Percentiles rank a stretch among this genome's conserved stretches.
Evolutionary conservation across 1,140 invertebrate genomes (phyloP).

Genomic region (Samia ricini): DNA sequence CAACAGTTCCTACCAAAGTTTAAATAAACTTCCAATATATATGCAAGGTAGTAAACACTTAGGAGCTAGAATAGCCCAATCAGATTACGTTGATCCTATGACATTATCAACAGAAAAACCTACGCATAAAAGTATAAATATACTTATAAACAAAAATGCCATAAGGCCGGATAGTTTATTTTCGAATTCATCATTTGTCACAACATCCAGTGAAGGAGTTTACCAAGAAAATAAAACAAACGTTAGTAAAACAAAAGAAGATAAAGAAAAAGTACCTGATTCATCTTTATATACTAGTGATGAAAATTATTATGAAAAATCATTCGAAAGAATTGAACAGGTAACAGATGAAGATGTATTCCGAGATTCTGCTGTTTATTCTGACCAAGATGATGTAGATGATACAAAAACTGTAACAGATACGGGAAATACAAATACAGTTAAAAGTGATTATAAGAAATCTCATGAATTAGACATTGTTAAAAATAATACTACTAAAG

Average conservation of each 20-base stretch:
- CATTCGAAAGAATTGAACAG: slow-evolving; percentile 86
- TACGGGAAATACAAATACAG: slow-evolving; percentile 30
- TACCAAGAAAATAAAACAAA: slow-evolving; percentile 54
- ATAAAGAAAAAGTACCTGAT: slow-evolving; percentile 19
- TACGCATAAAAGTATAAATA: slow-evolving; percentile 63
- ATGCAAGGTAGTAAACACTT: slow-evolving; percentile 89
- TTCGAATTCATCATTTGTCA: slow-evolving; percentile 79
- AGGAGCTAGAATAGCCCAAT: slow-evolving; percentile 91
- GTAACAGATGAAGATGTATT: slow-evolving; percentile 82
- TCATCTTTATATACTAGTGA: slow-evolving; percentile 49
- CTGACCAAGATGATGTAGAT: slow-evolving; percentile 79
- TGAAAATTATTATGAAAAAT: slow-evolving; percentile 86
- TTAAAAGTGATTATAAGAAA: slow-evolving; percentile 52
- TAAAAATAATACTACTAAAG: slow-evolving; percentile 36
- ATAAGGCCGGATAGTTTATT: slow-evolving; percentile 73
- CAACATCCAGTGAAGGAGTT: slow-evolving; percentile 80
- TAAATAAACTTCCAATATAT: slow-evolving; percentile 79
- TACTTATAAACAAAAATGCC: slow-evolving; percentile 77
- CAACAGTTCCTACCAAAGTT: slow-evolving; percentile 71
- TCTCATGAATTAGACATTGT: background rate
- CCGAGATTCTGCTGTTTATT: slow-evolving; percentile 91
- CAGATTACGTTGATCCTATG: slow-evolving; percentile 90
- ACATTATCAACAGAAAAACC: slow-evolving; percentile 78
- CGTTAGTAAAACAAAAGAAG: slow-evolving; percentile 25
- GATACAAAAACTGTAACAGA: slow-evolving; percentile 38